Base-by-base conservation (phyloP, 2,888 invertebrate genomes). In the Tipula unca region DNA sequence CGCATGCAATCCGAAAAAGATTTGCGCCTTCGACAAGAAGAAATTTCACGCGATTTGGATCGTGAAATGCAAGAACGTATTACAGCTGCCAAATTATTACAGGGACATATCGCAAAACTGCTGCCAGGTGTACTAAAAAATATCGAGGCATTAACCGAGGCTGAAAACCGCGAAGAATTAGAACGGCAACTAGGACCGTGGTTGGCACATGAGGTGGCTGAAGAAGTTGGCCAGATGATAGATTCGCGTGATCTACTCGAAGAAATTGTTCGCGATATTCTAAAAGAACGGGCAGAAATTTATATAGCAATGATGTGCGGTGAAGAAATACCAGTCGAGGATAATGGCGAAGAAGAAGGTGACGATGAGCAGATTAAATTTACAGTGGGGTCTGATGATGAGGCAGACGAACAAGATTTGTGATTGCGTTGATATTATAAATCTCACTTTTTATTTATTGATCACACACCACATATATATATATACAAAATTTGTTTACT, bases 41-140 rank as follows among this genome's bases (percentile, higher is more conserved):
- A 92, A 89, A 92, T 93, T 92, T 92, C 95, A 91, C 89, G 91
- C 87, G 90, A 90, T 87, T 91, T 94, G 87, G 95, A 96, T 88
- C 92, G 92, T 87, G 95, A 96, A 91, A 95, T 96, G 88, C 95
- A 96, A 88, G 95, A 95, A 89, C 94, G 96, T 86, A 95, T 96
- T 54, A 95, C 96, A 0, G 96, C 96, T 0, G 94, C 96, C 32
- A 94, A 95, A 87, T 93, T 98, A 86, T 94, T 97, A 89, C 96
- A 96, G 88, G 96, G 96, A 87, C 97, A 97, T 91, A 94, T 98
- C 89, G 95, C 96, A 29, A 96, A 96, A 90, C 92, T 98, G 89
- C 93, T 98, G 89, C 97, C 97, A 17, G 93, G 94, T 85, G 96
- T 97, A 87, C 93, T 97, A 87, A 95, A 95, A 88, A 95, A 95